Percentiles rank a stretch among this genome's conserved stretches.
Evolutionary conservation across 2,797 vertebrate species (phyloP).

Genomic region (Catharus ustulatus): DNA sequence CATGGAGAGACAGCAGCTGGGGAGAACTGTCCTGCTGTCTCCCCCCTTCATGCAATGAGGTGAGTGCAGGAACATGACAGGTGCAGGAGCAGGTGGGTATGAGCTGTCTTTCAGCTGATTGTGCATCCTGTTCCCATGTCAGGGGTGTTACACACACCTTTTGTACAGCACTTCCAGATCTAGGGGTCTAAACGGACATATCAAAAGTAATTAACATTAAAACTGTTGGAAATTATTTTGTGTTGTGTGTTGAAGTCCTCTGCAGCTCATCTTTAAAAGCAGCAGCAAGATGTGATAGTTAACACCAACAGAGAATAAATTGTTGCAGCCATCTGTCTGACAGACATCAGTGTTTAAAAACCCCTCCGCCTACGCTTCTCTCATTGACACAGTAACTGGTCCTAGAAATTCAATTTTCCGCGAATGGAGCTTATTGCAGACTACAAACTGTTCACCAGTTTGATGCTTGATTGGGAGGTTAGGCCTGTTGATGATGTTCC

Average conservation of each 20-base stretch:
- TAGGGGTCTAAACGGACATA: neutral
- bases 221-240: neutral
- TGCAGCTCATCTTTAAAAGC: neutral
- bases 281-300: neutral
- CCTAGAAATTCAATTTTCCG: neutral
- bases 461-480: neutral
- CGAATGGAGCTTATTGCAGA: neutral
- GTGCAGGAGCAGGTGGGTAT: neutral
- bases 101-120: neutral
- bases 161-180: neutral
- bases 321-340: constrained; percentile 38
- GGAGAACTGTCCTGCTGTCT: neutral
- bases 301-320: constrained; percentile 14
- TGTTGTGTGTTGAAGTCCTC: neutral
- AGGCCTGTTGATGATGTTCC: neutral
- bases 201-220: neutral
- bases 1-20: neutral
- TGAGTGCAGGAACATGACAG: neutral
- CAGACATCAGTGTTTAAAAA: neutral
- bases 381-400: neutral
- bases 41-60: neutral
- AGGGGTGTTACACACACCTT: fast-evolving
- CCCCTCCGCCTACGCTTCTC: neutral
- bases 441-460: neutral
- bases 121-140: fast-evolving